These are phyloP conservation scores for Petrocephalus microphthalmus DNA, from an alignment of 2,113 vertebrate species.

Conservation along the genomic window DNA sequence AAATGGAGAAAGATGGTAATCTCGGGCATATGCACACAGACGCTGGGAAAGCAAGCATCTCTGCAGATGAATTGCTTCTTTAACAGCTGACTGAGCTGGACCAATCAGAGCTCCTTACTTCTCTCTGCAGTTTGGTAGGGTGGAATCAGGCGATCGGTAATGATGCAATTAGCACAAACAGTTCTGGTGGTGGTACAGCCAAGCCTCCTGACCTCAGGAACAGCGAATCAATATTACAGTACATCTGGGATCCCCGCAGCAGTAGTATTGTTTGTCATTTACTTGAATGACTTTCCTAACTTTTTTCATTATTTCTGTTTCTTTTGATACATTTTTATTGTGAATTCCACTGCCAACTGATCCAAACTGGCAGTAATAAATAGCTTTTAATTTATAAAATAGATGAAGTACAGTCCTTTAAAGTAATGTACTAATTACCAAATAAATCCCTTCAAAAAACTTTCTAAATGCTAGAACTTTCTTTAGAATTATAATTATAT, in stretches of 20 bases:
- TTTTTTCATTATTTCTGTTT: conserved; percentile 1
- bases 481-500: background rate
- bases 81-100: conserved; percentile 12
- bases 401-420: background rate
- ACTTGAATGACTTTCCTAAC: background rate
- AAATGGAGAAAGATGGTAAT: background rate
- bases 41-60: background rate
- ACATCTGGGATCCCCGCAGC: background rate
- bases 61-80: background rate
- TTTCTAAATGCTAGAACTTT: background rate
- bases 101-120: conserved; percentile 14
- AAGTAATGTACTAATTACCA: background rate
- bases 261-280: background rate
- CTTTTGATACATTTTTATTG: background rate
- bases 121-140: background rate
- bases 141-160: conserved; percentile 24
- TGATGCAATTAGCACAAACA: conserved; percentile 29
- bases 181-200: background rate
- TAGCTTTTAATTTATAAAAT: background rate
- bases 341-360: background rate
- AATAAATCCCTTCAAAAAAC: background rate
- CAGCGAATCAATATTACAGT: background rate
- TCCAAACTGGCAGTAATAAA: background rate
- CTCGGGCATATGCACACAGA: background rate
- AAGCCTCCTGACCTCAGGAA: background rate